These are phyloP conservation scores for Avahi laniger DNA, from an alignment of 2,797 vertebrate genomes.

Conservation along the genomic window DNA sequence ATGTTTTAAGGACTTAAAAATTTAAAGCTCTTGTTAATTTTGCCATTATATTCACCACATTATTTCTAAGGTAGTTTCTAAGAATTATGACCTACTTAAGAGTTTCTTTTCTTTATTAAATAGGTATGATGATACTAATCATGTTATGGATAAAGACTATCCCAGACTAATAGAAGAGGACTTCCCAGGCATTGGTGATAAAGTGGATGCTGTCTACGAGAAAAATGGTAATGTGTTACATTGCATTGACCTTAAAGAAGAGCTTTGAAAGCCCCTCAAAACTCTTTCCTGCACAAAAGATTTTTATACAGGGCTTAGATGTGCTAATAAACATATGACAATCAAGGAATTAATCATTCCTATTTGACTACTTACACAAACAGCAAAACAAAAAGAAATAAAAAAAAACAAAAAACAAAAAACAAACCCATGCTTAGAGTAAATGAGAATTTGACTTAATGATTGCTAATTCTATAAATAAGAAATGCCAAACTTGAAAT, in stretches of 20 bases:
- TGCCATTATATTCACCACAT: background rate
- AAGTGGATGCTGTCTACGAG: slow-evolving; percentile 92
- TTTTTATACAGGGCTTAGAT: background rate
- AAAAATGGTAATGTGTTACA: slow-evolving; percentile 88
- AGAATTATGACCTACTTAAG: background rate
- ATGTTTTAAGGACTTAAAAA: background rate
- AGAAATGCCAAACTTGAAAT: background rate
- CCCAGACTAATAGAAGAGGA: slow-evolving; percentile 90
- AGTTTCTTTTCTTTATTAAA: slow-evolving; percentile 60
- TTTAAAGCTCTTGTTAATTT: background rate
- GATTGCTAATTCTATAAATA: background rate
- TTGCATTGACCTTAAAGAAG: background rate
- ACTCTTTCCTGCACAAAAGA: background rate
- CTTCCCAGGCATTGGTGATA: slow-evolving; percentile 93
- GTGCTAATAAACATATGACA: background rate
- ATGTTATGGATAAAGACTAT: slow-evolving; percentile 90
- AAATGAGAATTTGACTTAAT: background rate
- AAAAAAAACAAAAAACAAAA: background rate
- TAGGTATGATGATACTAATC: slow-evolving; percentile 91
- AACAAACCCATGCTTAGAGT: background rate
- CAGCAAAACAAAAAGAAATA: background rate
- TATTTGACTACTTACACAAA: background rate
- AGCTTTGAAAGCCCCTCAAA: background rate
- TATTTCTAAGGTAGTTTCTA: background rate
- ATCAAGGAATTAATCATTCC: background rate